phyloP scores from a whole-genome alignment of 2,113 vertebrate species.

The Pagrus major region DNA sequence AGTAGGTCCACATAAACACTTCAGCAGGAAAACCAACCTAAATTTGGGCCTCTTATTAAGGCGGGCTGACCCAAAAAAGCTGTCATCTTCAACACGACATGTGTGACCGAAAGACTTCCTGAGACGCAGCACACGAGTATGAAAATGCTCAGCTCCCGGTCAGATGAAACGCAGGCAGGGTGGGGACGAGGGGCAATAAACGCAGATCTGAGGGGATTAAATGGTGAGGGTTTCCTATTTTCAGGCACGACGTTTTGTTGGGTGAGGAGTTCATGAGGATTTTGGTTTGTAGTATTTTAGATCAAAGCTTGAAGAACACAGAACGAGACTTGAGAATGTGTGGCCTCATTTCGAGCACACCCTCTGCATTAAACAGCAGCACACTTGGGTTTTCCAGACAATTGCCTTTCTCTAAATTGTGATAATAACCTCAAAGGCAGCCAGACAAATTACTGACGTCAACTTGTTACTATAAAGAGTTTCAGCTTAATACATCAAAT shows the following conservation, averaged over 20 bases:
- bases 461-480: not conserved
- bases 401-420: too few species aligned
- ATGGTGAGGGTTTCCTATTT: slow-evolving; percentile 6
- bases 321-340: slow-evolving; percentile 1
- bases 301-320: slow-evolving; percentile 28
- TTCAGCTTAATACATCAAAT: too few species aligned
- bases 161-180: not conserved
- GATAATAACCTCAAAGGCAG: not conserved
- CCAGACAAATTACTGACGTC: not conserved
- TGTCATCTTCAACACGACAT: slow-evolving; percentile 57
- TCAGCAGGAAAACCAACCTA: slow-evolving; percentile 53
- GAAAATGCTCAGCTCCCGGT: not conserved
- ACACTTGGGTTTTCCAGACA: not conserved
- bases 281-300: not conserved
- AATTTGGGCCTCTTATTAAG: slow-evolving; percentile 62
- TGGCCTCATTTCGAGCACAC: slow-evolving; percentile 2
- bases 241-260: slow-evolving; percentile 12
- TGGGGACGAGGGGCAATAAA: slow-evolving; percentile 41
- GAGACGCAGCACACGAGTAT: not conserved
- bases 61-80: slow-evolving; percentile 7
- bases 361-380: not conserved
- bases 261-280: slow-evolving; percentile 33
- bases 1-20: slow-evolving; percentile 49
- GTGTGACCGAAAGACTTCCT: slow-evolving; percentile 12
- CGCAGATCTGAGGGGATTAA: slow-evolving; percentile 22